Conservation (phyloP, 2,113 vertebrate genomes). For the Sorex araneus region DNA sequence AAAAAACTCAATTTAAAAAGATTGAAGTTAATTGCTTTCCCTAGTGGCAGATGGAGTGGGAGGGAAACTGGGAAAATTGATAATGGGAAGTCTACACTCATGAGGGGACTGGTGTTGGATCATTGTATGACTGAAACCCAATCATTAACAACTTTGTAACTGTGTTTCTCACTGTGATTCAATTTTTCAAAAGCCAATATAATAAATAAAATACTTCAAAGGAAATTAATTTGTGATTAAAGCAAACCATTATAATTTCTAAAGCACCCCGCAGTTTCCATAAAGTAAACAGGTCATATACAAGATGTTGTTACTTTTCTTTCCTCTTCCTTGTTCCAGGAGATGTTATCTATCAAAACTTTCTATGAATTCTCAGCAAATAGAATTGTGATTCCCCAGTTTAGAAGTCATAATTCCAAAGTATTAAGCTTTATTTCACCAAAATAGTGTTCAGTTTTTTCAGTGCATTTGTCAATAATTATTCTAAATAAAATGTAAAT, state of each 20-base stretch:
- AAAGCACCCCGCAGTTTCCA: neutral
- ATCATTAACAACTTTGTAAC: no score
- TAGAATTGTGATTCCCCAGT: neutral
- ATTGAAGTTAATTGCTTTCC: no score
- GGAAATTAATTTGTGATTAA: neutral
- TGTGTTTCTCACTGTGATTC: no score
- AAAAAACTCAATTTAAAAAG: neutral
- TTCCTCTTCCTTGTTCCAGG: rapidly evolving
- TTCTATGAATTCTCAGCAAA: neutral
- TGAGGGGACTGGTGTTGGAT: no score
- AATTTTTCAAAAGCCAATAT: no score
- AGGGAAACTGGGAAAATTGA: no score
- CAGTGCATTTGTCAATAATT: neutral
- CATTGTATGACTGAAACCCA: no score
- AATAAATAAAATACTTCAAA: neutral
- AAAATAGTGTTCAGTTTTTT: neutral
- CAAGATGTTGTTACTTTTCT: neutral
- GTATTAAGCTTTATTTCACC: neutral
- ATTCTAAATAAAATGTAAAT: neutral
- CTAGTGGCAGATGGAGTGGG: no score
- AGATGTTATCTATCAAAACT: neutral
- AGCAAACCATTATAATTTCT: neutral
- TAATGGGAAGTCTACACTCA: no score
- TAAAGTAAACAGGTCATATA: neutral
- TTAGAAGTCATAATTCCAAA: neutral